Conservation (phyloP, 2,113 vertebrate species). For the Paedocypris sp. region DNA sequence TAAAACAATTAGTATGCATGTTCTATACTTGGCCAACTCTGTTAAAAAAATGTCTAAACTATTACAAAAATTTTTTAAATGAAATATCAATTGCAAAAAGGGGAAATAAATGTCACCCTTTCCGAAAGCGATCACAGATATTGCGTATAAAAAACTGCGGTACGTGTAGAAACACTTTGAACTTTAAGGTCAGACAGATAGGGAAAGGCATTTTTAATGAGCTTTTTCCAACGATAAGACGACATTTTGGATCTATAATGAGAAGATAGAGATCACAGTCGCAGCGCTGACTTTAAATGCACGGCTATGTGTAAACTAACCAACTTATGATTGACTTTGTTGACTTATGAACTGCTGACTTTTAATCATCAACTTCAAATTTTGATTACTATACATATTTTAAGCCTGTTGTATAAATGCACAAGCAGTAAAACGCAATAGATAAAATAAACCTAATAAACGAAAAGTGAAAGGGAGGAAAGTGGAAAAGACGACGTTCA, state of each 20-base stretch:
- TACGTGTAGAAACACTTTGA: slow-evolving; percentile 27
- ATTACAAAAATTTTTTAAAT: background rate
- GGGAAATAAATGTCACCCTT: slow-evolving; percentile 27
- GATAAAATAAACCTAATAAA: no score
- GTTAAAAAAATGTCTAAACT: background rate
- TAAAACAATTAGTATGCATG: no score
- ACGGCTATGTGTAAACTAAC: background rate
- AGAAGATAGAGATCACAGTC: slow-evolving; percentile 10
- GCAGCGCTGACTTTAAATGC: background rate
- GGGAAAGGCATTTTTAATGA: slow-evolving; percentile 10
- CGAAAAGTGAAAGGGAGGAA: no score
- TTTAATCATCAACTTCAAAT: no score
- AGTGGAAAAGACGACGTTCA: no score
- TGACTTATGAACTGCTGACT: no score
- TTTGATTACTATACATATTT: no score
- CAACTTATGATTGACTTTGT: background rate
- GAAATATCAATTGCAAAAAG: slow-evolving; percentile 1
- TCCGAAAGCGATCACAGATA: background rate
- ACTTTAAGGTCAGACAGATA: slow-evolving; percentile 42
- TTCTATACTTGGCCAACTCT: background rate
- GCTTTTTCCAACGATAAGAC: slow-evolving; percentile 29
- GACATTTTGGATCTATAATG: slow-evolving; percentile 12
- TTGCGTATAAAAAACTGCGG: slow-evolving; percentile 2
- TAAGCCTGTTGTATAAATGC: no score
- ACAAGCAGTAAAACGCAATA: no score